Percentiles rank a stretch among this genome's conserved stretches.
Conservation (phyloP, 2,888 invertebrate species). For the Calameuta idolon region DNA sequence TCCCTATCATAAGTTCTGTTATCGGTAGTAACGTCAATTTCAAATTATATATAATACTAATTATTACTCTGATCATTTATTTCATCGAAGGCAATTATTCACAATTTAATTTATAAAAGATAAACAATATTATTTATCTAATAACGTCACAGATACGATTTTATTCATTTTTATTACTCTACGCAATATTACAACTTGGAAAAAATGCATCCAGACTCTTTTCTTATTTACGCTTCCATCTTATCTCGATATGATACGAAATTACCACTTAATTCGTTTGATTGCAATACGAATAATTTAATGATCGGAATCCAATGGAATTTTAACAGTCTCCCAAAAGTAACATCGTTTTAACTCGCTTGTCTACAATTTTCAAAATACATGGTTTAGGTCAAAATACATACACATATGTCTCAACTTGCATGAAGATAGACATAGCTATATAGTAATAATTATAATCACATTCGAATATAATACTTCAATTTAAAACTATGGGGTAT, state of each 20-base stretch:
- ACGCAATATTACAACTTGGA: conserved; percentile 25
- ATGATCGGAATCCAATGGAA: too few relatives aligned
- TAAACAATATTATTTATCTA: conserved; percentile 40
- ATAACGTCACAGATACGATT: conserved; percentile 35
- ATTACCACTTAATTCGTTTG: too few relatives aligned
- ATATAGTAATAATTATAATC: conserved; percentile 32
- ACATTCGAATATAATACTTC: conserved; percentile 12
- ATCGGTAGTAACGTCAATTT: conserved; percentile 31
- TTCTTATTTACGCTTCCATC: too few relatives aligned
- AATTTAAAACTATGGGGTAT: conserved; percentile 11
- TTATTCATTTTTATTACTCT: conserved; percentile 42
- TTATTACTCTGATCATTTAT: conserved; percentile 42
- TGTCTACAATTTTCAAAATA: too few relatives aligned
- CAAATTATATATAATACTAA: conserved; percentile 30
- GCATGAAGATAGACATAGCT: conserved; percentile 24
- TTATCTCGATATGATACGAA: too few relatives aligned
- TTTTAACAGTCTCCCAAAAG: too few relatives aligned
- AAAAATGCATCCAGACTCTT: not conserved
- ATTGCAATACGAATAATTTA: too few relatives aligned
- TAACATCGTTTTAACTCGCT: too few relatives aligned
- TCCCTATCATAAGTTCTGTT: conserved; percentile 35
- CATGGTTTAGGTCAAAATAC: too few relatives aligned
- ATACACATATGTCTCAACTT: conserved; percentile 8
- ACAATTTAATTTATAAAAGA: conserved; percentile 55
- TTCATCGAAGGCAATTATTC: conserved; percentile 50